Evolutionary conservation across 2,797 vertebrate genomes (phyloP).

Genomic region (Pristis pectinata): DNA sequence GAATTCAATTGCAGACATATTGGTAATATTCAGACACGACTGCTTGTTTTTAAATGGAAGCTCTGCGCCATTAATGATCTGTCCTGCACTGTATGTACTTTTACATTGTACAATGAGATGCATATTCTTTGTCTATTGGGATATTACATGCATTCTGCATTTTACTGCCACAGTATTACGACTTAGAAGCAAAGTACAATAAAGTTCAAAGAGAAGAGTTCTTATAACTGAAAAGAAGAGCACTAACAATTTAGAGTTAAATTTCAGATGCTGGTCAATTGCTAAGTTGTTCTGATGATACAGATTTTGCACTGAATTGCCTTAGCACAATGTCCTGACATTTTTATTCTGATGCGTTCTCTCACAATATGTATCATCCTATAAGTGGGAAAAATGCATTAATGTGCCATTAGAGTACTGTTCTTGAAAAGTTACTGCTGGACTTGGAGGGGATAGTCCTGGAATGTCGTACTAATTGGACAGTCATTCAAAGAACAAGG

Average conservation of each 20-base stretch:
- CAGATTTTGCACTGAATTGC: background rate
- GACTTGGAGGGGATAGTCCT: too few species aligned
- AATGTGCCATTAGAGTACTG: background rate
- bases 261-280: background rate
- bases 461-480: background rate
- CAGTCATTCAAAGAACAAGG: background rate
- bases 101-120: background rate
- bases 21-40: background rate
- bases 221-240: background rate
- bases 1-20: background rate
- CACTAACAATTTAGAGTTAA: background rate
- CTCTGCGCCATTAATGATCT: background rate
- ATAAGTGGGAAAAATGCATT: background rate
- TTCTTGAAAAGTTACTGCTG: background rate
- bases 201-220: background rate
- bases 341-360: background rate
- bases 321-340: background rate
- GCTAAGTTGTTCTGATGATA: background rate
- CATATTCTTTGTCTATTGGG: too few species aligned
- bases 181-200: background rate
- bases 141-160: background rate
- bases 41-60: too few species aligned
- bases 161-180: background rate
- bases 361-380: background rate
- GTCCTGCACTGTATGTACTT: background rate